Percentiles rank a stretch among this genome's conserved stretches.
Conservation (phyloP, 2,113 vertebrate species). For the Xenus cinereus region DNA sequence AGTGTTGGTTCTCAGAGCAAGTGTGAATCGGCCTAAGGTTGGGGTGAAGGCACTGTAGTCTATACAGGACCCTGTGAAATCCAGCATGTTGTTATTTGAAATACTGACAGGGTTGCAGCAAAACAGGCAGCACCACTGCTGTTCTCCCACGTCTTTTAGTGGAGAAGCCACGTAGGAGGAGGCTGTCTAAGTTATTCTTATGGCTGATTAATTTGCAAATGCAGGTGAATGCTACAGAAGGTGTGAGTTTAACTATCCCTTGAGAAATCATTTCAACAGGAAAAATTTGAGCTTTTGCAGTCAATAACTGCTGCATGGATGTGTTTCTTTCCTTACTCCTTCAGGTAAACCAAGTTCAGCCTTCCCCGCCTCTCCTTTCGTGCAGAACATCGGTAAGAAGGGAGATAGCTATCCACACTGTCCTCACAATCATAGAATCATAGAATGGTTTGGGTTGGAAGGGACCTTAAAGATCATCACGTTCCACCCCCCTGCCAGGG, state of each 20-base stretch:
- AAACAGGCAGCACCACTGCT: not conserved
- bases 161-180: conserved; percentile 42
- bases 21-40: not conserved
- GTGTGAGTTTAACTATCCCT: conserved; percentile 22
- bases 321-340: not conserved
- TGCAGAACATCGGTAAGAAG: not conserved
- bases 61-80: not conserved
- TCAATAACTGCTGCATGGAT: not conserved
- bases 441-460: too few relatives aligned
- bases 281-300: not conserved
- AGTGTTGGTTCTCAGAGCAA: not conserved
- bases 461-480: too few relatives aligned
- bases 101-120: not conserved
- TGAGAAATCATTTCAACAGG: not conserved
- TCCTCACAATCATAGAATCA: not conserved
- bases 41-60: not conserved
- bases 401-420: not conserved
- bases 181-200: conserved; percentile 46
- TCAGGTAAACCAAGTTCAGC: not conserved
- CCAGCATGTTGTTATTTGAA: not conserved
- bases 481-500: too few relatives aligned
- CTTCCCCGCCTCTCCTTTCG: not conserved
- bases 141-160: conserved; percentile 18
- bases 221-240: conserved; percentile 33
- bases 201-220: conserved; percentile 60